Evolutionary conservation across 1,140 invertebrate species (phyloP).

Genomic region (Schlechtendalia chinensis): DNA sequence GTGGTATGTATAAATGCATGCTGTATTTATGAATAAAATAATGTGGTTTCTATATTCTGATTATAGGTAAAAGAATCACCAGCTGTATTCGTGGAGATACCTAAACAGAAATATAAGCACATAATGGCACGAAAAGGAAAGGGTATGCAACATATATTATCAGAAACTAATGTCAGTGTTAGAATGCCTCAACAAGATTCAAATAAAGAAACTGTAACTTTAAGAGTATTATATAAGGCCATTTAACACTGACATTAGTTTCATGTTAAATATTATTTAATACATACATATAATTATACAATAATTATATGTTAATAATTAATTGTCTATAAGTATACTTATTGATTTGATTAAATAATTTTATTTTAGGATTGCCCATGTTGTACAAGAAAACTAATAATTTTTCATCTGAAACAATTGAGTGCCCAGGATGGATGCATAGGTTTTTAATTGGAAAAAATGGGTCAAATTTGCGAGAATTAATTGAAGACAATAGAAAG

Average conservation of each 20-base stretch:
- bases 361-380: constrained; percentile 73
- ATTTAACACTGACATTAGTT: constrained; percentile 69
- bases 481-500: constrained; percentile 91
- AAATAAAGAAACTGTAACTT: constrained; percentile 89
- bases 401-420: constrained; percentile 79
- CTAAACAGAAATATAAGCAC: constrained; percentile 94
- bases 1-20: constrained; percentile 65
- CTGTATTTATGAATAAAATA: neutral
- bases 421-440: constrained; percentile 93
- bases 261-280: no score
- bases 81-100: constrained; percentile 88
- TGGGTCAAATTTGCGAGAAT: constrained; percentile 90
- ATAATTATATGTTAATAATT: neutral
- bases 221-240: constrained; percentile 88
- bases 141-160: constrained; percentile 88
- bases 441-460: constrained; percentile 89
- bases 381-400: constrained; percentile 97
- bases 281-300: neutral
- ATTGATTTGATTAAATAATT: neutral
- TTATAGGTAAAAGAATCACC: constrained; percentile 74
- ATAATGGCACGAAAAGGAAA: constrained; percentile 85
- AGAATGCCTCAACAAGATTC: constrained; percentile 90
- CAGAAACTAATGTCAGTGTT: constrained; percentile 88
- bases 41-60: neutral
- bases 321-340: constrained; percentile 6